Evolutionary conservation across 2,797 vertebrate species (phyloP).

Genomic region (Choloepus didactylus): DNA sequence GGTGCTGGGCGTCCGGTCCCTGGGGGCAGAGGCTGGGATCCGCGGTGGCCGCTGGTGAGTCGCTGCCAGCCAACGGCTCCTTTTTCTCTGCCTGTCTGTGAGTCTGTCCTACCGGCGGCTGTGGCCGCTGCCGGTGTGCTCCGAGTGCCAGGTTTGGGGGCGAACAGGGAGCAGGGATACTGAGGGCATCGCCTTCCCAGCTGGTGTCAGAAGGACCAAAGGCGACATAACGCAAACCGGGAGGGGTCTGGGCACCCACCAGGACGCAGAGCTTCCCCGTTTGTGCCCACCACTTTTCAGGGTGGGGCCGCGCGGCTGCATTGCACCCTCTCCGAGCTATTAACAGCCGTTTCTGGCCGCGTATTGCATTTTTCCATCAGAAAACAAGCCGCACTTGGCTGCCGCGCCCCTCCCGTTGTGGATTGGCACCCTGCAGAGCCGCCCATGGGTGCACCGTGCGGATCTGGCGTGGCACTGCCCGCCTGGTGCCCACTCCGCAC

Average conservation of each 20-base stretch:
- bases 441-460: background rate
- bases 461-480: background rate
- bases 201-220: background rate
- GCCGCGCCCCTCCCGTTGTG: constrained; percentile 28
- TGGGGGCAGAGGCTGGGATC: background rate
- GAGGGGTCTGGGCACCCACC: background rate
- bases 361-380: constrained; percentile 50
- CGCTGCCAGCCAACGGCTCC: background rate
- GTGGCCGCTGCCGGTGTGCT: constrained; percentile 3
- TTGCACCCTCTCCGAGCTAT: background rate
- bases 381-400: constrained; percentile 59
- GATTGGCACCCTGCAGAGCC: background rate
- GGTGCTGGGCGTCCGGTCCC: background rate
- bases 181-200: background rate
- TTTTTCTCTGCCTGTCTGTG: background rate
- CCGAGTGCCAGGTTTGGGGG: background rate
- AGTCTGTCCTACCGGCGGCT: background rate
- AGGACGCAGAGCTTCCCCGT: background rate
- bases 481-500: background rate
- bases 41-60: constrained; percentile 59
- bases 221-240: background rate
- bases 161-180: background rate
- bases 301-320: constrained; percentile 55
- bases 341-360: constrained; percentile 51
- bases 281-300: constrained; percentile 54